Conservation (phyloP, 2,113 vertebrate species). For the Glaucomys volans region DNA sequence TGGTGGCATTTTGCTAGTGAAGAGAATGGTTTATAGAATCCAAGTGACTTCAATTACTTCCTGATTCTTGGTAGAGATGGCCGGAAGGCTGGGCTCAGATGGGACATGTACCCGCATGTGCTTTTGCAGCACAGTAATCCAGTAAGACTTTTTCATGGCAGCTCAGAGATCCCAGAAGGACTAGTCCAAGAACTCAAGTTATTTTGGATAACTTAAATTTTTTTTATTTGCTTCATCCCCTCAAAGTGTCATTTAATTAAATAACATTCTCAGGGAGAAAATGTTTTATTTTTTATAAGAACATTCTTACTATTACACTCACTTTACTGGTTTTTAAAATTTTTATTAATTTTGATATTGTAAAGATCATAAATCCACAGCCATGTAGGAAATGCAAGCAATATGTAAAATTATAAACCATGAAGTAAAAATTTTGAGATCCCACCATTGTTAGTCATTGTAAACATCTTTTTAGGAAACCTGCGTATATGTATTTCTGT, state of each 20-base stretch:
- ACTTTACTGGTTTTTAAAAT: not conserved
- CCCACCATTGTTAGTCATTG: not conserved
- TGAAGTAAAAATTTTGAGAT: constrained; percentile 33
- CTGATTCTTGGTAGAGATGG: not conserved
- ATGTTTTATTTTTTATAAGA: not conserved
- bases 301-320: not conserved
- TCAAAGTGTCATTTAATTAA: constrained; percentile 4
- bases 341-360: not conserved
- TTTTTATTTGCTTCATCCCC: not conserved
- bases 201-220: constrained; percentile 16
- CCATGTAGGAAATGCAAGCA: not conserved
- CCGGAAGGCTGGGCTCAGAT: not conserved
- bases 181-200: not conserved
- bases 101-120: not conserved
- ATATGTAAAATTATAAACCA: not conserved
- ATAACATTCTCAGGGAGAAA: not conserved
- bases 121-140: not conserved
- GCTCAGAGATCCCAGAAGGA: not conserved
- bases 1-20: not conserved
- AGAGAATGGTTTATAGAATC: not conserved
- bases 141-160: not conserved
- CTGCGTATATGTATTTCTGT: not conserved
- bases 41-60: not conserved
- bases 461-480: not conserved
- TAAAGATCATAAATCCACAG: constrained; percentile 12